phyloP scores from a whole-genome alignment of 2,888 invertebrate genomes.

The Ophion ventricosus region DNA sequence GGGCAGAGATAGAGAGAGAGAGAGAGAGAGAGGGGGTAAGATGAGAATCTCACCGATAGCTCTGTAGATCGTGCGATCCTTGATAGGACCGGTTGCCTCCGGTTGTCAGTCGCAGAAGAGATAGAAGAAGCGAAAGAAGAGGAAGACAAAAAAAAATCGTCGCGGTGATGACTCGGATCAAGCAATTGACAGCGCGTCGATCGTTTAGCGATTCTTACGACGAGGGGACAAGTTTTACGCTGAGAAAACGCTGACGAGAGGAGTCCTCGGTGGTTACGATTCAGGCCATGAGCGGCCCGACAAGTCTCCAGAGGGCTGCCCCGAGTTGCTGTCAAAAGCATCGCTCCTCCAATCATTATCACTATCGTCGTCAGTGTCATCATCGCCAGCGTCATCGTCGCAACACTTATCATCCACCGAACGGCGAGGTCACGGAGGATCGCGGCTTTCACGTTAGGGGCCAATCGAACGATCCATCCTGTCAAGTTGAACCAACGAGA shows the following conservation, averaged over 20 bases:
- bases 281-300: constrained; percentile 75
- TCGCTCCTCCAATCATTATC: constrained; percentile 44
- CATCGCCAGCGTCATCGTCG: constrained; percentile 35
- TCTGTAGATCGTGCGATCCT: not conserved
- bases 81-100: constrained; percentile 13
- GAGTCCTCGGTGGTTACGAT: constrained; percentile 78
- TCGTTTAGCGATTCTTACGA: constrained; percentile 66
- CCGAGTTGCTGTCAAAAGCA: constrained; percentile 60
- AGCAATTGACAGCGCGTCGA: constrained; percentile 72
- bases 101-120: constrained; percentile 9
- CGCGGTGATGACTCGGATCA: constrained; percentile 78
- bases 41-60: not conserved
- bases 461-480: not conserved
- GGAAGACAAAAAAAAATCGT: constrained; percentile 57
- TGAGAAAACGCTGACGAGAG: constrained; percentile 81
- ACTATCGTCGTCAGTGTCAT: constrained; percentile 35
- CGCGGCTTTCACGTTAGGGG: not conserved
- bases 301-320: constrained; percentile 68
- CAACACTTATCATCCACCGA: constrained; percentile 5
- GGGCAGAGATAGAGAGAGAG: too few species aligned
- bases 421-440: constrained; percentile 1
- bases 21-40: not conserved
- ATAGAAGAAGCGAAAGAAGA: constrained; percentile 3
- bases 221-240: constrained; percentile 52
- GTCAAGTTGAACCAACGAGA: constrained; percentile 1